A percentile compares a stretch with the other conserved stretches of the same genome.
phyloP scores from a whole-genome alignment of 2,888 invertebrate genomes.

The Cremastinae sp. region DNA sequence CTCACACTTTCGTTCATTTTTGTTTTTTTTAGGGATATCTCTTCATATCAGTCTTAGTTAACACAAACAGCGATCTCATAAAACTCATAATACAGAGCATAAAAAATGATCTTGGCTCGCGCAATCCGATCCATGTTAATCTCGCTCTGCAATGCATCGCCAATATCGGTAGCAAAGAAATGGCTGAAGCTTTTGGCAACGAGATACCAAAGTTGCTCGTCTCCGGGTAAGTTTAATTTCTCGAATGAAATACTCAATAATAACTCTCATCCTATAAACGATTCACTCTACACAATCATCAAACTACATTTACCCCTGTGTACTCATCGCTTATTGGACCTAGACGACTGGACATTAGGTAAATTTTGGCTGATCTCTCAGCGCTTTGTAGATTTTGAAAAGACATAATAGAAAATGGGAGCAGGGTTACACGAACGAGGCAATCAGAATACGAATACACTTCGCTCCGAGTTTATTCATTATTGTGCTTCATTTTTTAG shows the following conservation, averaged over 20 bases:
- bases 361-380: conserved; percentile 56
- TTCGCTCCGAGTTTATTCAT: background rate
- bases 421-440: conserved; percentile 45
- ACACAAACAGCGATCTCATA: conserved; percentile 99
- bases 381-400: conserved; percentile 45
- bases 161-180: conserved; percentile 99
- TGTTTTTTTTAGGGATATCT: conserved; percentile 92
- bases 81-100: conserved; percentile 99
- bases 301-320: conserved; percentile 50
- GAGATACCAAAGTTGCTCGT: conserved; percentile 99
- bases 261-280: conserved; percentile 29
- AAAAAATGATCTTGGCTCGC: conserved; percentile 97
- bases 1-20: background rate
- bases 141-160: conserved; percentile 99
- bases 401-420: conserved; percentile 28
- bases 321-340: conserved; percentile 64
- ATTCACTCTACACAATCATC: conserved; percentile 38
- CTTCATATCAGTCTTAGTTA: conserved; percentile 99
- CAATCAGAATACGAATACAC: background rate
- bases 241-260: conserved; percentile 14
- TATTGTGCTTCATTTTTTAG: conserved; percentile 78
- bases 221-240: conserved; percentile 87
- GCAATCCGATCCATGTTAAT: conserved; percentile 99
- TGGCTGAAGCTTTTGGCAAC: conserved; percentile 99
- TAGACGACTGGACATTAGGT: conserved; percentile 69